Conservation (phyloP, 2,113 vertebrate species). For the Corapipo altera region DNA sequence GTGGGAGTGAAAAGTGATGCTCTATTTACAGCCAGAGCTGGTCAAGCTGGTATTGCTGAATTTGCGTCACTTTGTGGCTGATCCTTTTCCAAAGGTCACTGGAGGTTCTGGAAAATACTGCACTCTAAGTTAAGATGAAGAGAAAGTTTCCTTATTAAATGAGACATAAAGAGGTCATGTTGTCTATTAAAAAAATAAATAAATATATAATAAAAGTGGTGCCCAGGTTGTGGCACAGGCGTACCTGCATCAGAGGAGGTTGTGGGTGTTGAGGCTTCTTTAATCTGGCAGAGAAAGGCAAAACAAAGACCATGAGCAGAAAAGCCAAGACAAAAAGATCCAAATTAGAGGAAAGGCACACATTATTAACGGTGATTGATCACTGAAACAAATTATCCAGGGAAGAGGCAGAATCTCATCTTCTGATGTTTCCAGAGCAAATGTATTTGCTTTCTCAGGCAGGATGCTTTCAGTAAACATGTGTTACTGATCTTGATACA, state of each 20-base stretch:
- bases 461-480: neutral
- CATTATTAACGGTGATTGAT: slow-evolving; percentile 21
- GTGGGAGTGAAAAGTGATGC: neutral
- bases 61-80: neutral
- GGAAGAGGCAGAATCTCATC: neutral
- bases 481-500: neutral
- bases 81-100: slow-evolving; percentile 33
- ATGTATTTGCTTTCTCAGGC: neutral
- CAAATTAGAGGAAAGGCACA: neutral
- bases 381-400: slow-evolving; percentile 8
- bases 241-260: neutral
- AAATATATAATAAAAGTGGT: neutral
- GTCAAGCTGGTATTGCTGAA: neutral
- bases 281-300: neutral
- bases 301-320: neutral
- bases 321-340: neutral
- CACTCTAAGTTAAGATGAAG: neutral
- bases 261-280: neutral
- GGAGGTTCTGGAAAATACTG: neutral
- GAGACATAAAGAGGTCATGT: slow-evolving; percentile 42
- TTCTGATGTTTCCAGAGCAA: neutral
- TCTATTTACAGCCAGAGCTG: neutral
- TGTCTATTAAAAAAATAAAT: neutral
- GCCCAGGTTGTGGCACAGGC: neutral
- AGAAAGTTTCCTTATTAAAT: slow-evolving; percentile 15